Evolutionary conservation across 1,140 invertebrate genomes (phyloP).

Genomic region (Euura lappo): DNA sequence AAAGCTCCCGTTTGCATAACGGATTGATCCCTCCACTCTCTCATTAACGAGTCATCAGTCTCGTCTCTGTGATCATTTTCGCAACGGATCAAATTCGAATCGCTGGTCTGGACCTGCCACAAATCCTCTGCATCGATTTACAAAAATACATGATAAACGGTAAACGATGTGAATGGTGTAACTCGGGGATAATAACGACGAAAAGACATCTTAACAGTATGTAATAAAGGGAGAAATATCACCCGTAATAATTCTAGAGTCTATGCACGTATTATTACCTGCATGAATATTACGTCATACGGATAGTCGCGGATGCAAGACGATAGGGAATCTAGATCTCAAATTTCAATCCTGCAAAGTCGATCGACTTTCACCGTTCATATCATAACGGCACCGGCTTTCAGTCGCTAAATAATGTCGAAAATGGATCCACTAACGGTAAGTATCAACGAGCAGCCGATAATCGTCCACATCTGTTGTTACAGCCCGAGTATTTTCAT

Average conservation of each 20-base stretch:
- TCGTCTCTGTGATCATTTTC: neutral
- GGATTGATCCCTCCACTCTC: no score
- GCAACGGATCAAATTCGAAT: neutral
- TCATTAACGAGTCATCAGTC: no score
- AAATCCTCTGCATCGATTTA: neutral
- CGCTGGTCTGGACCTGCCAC: neutral
- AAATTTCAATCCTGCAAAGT: neutral
- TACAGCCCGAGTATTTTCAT: no score
- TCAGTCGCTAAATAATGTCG: neutral
- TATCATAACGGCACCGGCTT: neutral
- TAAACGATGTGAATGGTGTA: neutral
- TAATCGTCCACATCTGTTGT: neutral
- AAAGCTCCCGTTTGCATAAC: no score
- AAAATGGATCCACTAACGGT: neutral
- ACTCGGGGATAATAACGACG: neutral
- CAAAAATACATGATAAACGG: no score
- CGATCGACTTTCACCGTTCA: neutral
- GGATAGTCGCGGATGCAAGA: neutral
- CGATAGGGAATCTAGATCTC: conserved; percentile 1
- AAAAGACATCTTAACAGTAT: neutral
- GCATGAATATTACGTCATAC: neutral
- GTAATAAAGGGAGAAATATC: neutral
- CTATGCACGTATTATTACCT: no score
- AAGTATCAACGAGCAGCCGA: no score
- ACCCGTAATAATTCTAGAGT: neutral